Evolutionary conservation across 2,113 vertebrate species (phyloP).

Genomic region (Cyphomyrus plagiostoma): DNA sequence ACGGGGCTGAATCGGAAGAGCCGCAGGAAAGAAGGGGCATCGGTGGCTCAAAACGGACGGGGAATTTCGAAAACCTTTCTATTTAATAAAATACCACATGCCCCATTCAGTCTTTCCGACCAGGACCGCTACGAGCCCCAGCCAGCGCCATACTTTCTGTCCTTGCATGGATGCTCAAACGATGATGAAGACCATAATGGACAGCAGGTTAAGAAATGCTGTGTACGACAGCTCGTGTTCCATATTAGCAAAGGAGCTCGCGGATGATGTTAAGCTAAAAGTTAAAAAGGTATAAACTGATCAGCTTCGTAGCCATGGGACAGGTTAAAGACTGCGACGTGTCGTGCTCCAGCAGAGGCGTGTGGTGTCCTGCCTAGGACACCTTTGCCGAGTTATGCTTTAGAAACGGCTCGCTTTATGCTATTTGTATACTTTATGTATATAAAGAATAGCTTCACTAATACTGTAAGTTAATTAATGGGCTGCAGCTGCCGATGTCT

Average conservation of each 20-base stretch:
- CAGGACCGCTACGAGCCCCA: constrained; percentile 16
- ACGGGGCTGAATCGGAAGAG: neutral
- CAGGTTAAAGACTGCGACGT: constrained; percentile 29
- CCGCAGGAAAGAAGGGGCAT: neutral
- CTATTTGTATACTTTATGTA: constrained; percentile 41
- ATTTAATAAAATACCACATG: neutral
- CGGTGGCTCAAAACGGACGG: neutral
- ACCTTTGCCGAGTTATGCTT: constrained; percentile 42
- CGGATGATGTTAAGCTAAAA: constrained; percentile 34
- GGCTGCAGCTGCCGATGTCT: neutral
- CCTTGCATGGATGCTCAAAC: constrained; percentile 12
- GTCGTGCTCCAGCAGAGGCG: constrained; percentile 37
- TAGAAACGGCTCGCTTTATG: constrained; percentile 40
- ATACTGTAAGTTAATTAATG: neutral
- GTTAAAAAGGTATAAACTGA: constrained; percentile 40
- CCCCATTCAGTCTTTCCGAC: neutral
- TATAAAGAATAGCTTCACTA: constrained; percentile 37
- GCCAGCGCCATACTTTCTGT: constrained; percentile 31
- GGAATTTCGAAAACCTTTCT: neutral
- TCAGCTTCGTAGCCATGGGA: constrained; percentile 38
- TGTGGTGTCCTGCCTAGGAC: constrained; percentile 41
- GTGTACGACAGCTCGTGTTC: constrained; percentile 31
- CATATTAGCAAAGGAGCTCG: constrained; percentile 27
- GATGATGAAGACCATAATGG: constrained; percentile 33
- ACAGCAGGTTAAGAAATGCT: constrained; percentile 24